Evolutionary conservation across 2,113 vertebrate genomes (phyloP).

Genomic region (Salminus brasiliensis): DNA sequence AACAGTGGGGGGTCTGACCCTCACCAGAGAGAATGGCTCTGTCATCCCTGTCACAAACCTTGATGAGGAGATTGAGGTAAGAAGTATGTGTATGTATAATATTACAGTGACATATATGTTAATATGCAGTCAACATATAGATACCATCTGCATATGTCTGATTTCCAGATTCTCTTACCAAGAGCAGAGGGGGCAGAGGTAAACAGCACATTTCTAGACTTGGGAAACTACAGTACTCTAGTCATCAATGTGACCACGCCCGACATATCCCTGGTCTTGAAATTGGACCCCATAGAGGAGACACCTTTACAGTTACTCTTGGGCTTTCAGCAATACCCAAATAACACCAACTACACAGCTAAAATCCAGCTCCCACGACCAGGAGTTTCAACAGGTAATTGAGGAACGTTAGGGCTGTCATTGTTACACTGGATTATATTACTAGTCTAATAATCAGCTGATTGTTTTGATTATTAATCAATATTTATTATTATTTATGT

Average conservation of each 20-base stretch:
- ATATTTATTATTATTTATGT: no score
- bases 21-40: conserved; percentile 79
- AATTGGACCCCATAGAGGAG: conserved; percentile 80
- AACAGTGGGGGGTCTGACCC: conserved; percentile 81
- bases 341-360: conserved; percentile 76
- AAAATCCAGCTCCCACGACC: conserved; percentile 74
- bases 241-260: conserved; percentile 81
- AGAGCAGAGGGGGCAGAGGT: conserved; percentile 64
- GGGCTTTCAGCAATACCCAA: conserved; percentile 82
- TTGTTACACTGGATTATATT: no score
- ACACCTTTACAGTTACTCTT: conserved; percentile 80
- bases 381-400: conserved; percentile 74
- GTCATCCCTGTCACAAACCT: conserved; percentile 82
- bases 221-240: conserved; percentile 81
- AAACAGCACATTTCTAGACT: conserved; percentile 78
- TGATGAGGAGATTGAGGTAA: conserved; percentile 85
- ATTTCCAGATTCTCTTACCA: conserved; percentile 84
- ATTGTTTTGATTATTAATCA: no score
- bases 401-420: no score
- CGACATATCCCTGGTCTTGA: conserved; percentile 82
- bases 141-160: conserved; percentile 27
- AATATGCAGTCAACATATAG: no score
- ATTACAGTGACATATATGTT: no score
- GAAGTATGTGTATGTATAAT: no score
- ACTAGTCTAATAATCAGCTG: no score